Evolutionary conservation across 2,888 invertebrate genomes (phyloP).

Genomic region (Plebejus argus): DNA sequence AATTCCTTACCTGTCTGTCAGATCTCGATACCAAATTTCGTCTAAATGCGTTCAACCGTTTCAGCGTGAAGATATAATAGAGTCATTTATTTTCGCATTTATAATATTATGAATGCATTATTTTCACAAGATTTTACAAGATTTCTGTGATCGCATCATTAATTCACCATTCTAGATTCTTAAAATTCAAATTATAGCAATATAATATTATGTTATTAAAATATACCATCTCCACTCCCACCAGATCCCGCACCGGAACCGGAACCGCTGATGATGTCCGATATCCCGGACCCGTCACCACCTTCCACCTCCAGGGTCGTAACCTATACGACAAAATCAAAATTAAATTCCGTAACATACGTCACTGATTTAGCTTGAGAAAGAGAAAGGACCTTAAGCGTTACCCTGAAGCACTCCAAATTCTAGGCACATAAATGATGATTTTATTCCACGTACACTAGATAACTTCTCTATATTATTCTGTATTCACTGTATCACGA

Average conservation of each 20-base stretch:
- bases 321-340: conserved; percentile 71
- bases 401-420: not conserved
- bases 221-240: conserved; percentile 73
- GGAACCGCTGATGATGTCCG: conserved; percentile 81
- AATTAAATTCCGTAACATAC: not conserved
- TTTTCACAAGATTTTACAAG: not conserved
- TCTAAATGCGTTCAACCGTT: no score
- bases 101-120: no score
- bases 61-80: no score
- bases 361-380: not conserved
- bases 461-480: no score
- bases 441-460: not conserved
- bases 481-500: no score
- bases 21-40: no score
- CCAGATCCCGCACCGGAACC: conserved; percentile 79
- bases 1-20: no score
- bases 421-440: not conserved
- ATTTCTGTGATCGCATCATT: no score
- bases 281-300: conserved; percentile 77
- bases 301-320: conserved; percentile 86
- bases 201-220: not conserved
- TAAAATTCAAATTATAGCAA: no score
- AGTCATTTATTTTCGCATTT: no score
- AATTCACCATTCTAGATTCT: no score
- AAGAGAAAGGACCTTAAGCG: not conserved